phyloP scores from a whole-genome alignment of 2,797 vertebrate species.

The Danio kyathit region DNA sequence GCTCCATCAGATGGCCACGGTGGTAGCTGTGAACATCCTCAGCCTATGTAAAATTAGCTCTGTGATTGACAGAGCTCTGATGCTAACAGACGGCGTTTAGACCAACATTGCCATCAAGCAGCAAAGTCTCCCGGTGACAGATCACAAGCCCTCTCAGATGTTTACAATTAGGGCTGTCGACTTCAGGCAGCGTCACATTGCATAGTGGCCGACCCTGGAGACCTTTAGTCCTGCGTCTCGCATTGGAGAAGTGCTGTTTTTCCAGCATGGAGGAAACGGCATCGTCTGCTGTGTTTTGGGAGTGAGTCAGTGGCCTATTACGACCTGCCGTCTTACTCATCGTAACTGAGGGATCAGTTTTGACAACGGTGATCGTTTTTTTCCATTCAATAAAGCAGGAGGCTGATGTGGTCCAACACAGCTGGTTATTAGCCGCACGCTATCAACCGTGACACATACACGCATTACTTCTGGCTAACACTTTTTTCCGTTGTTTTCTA shows the following conservation, averaged over 20 bases:
- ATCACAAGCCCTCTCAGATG: constrained; percentile 73
- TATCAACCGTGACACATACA: constrained; percentile 39
- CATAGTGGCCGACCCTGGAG: constrained; percentile 57
- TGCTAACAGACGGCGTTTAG: constrained; percentile 75
- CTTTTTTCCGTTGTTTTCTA: neutral
- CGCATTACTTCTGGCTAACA: constrained; percentile 21
- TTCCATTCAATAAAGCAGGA: constrained; percentile 19
- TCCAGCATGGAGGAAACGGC: constrained; percentile 12
- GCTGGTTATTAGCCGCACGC: constrained; percentile 27
- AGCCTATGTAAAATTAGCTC: constrained; percentile 24
- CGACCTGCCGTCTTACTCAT: constrained; percentile 8
- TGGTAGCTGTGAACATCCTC: constrained; percentile 35
- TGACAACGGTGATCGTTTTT: constrained; percentile 25
- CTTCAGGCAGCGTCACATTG: constrained; percentile 71
- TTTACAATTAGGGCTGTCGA: constrained; percentile 78
- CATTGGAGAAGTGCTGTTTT: constrained; percentile 31
- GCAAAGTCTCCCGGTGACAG: constrained; percentile 51
- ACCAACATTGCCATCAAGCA: constrained; percentile 67
- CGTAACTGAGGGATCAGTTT: constrained; percentile 37
- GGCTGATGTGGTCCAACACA: constrained; percentile 32
- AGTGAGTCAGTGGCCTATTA: constrained; percentile 37
- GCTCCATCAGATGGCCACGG: constrained; percentile 20
- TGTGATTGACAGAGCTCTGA: constrained; percentile 65
- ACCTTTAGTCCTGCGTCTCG: constrained; percentile 56
- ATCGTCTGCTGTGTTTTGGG: constrained; percentile 40